phyloP scores from a whole-genome alignment of 2,888 invertebrate genomes.

The Amorpha juglandis region DNA sequence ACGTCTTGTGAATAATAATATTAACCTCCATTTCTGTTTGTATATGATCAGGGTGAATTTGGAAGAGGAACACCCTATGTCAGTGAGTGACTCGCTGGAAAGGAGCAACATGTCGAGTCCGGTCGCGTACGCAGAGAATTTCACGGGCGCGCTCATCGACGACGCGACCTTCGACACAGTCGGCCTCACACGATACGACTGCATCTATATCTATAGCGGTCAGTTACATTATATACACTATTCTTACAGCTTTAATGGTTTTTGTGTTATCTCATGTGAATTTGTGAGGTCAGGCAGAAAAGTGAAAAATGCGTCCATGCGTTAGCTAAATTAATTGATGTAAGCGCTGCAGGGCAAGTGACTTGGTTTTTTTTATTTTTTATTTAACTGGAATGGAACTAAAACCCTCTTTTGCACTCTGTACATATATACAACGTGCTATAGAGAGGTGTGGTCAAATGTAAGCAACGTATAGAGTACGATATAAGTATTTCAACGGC shows the following conservation, averaged over 20 bases:
- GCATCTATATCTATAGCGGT: constrained; percentile 80
- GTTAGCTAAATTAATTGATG: too few species aligned
- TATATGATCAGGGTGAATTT: constrained; percentile 82
- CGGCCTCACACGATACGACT: constrained; percentile 65
- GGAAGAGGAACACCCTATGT: constrained; percentile 67
- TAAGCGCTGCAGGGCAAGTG: too few species aligned
- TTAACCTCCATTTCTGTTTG: constrained; percentile 26
- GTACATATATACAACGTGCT: too few species aligned
- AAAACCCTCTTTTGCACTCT: too few species aligned
- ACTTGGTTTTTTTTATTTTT: too few species aligned
- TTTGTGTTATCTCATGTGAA: too few species aligned
- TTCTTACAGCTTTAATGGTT: background rate
- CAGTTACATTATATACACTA: constrained; percentile 38
- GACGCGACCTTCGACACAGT: constrained; percentile 47
- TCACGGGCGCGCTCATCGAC: constrained; percentile 48
- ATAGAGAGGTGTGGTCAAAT: too few species aligned
- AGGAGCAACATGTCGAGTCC: constrained; percentile 39
- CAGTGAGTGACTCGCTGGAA: constrained; percentile 36
- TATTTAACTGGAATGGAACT: too few species aligned
- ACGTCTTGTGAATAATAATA: background rate
- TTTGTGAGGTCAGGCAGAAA: too few species aligned
- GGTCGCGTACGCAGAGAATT: constrained; percentile 40
- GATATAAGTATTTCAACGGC: too few species aligned
- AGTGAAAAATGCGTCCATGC: too few species aligned
- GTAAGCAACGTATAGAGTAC: too few species aligned